A percentile compares a stretch with the other conserved stretches of the same genome.
Evolutionary conservation across 2,797 vertebrate species (phyloP).

Genomic region (Gymnoscopelus braueri): DNA sequence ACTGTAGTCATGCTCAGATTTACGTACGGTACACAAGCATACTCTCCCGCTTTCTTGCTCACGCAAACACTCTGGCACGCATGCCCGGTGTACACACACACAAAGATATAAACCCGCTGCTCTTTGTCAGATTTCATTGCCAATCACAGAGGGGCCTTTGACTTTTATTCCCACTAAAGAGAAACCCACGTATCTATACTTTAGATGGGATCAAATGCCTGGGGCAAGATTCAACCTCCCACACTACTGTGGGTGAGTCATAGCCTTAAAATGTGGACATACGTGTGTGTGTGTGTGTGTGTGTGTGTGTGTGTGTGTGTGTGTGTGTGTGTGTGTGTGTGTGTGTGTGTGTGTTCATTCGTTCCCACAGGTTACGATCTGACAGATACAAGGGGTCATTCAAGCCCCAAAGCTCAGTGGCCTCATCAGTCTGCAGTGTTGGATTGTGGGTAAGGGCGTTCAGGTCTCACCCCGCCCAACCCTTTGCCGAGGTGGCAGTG

Average conservation of each 20-base stretch:
- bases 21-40: no score
- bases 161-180: no score
- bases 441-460: constrained; percentile 72
- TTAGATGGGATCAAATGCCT: no score
- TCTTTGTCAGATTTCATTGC: neutral
- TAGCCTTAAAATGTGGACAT: constrained; percentile 13
- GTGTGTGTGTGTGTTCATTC: constrained; percentile 13
- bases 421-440: constrained; percentile 57
- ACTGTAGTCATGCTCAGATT: no score
- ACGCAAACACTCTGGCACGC: constrained; percentile 6
- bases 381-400: constrained; percentile 54
- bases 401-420: constrained; percentile 50
- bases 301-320: constrained; percentile 9
- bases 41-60: no score
- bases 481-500: constrained; percentile 46
- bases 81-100: neutral
- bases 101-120: neutral
- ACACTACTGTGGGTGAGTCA: no score
- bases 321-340: constrained; percentile 14
- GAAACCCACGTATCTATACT: no score
- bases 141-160: neutral
- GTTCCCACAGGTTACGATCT: constrained; percentile 29
- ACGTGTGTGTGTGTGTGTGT: neutral
- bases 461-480: constrained; percentile 51
- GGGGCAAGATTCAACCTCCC: no score